Percentiles rank a stretch among this genome's conserved stretches.
These are phyloP conservation scores for Leucoma salicis DNA, from an alignment of 2,888 invertebrate species.

Conservation along the genomic window DNA sequence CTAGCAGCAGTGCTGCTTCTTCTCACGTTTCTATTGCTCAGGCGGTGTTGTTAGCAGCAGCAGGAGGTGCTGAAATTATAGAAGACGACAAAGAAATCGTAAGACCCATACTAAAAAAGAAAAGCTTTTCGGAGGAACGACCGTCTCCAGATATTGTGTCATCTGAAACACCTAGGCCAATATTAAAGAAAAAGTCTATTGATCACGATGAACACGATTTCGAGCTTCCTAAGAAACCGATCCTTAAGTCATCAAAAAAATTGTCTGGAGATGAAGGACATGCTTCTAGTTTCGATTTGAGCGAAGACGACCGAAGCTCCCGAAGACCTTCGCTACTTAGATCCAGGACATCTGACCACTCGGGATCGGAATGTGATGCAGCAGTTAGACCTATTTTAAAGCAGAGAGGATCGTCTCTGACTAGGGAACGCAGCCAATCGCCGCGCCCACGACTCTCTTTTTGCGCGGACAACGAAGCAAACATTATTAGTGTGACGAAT, in stretches of 20 bases:
- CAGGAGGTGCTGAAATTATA: conserved; percentile 81
- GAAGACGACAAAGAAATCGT: conserved; percentile 84
- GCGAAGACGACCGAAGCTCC: conserved; percentile 80
- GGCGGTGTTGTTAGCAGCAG: conserved; percentile 85
- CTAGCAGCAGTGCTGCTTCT: conserved; percentile 83
- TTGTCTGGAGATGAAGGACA: conserved; percentile 84
- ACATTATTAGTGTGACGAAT: conserved; percentile 67
- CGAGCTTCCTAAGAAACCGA: conserved; percentile 88
- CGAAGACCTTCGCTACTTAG: conserved; percentile 81
- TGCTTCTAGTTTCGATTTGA: conserved; percentile 79
- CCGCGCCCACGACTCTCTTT: conserved; percentile 85
- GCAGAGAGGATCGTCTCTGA: conserved; percentile 83
- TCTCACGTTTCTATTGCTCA: conserved; percentile 87
- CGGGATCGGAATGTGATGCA: conserved; percentile 80
- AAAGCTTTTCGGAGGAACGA: conserved; percentile 87
- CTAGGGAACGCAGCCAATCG: conserved; percentile 83
- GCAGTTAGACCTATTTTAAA: conserved; percentile 85
- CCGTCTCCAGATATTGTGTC: conserved; percentile 74
- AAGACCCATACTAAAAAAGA: conserved; percentile 92
- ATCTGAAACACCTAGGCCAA: conserved; percentile 85
- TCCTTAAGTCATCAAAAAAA: conserved; percentile 88
- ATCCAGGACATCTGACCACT: conserved; percentile 79
- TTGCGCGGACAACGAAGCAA: conserved; percentile 78
- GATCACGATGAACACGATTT: conserved; percentile 89
- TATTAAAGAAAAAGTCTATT: conserved; percentile 92